Percentiles rank a stretch among this genome's conserved stretches.
Conservation (phyloP, 2,113 vertebrate species). For the Phalacrocorax pelagicus region DNA sequence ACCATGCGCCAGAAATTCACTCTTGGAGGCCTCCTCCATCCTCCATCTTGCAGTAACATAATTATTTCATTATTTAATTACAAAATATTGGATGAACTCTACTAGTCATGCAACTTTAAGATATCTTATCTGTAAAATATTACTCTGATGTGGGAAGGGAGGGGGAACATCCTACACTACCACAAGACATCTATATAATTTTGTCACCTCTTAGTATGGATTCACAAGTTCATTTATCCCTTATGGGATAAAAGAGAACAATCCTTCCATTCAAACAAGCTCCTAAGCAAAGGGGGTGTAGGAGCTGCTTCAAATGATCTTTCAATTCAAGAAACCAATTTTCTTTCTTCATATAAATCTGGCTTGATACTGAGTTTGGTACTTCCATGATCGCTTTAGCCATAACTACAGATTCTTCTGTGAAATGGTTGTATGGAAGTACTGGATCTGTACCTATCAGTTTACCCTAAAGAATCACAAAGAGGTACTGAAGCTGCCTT, state of each 20-base stretch:
- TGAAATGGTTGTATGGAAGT: neutral
- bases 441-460: neutral
- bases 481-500: neutral
- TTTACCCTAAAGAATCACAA: neutral
- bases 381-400: neutral
- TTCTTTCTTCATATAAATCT: neutral
- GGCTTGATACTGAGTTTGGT: neutral
- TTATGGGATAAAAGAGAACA: neutral
- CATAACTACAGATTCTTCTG: neutral
- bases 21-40: neutral
- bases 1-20: neutral
- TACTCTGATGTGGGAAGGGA: neutral
- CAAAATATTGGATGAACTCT: neutral
- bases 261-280: neutral
- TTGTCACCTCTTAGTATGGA: neutral
- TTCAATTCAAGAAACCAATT: neutral
- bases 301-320: neutral
- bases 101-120: neutral
- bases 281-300: neutral
- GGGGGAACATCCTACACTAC: neutral
- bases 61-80: neutral
- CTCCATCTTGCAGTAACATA: neutral
- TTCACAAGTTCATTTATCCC: neutral
- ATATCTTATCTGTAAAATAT: neutral
- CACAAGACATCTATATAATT: neutral